A percentile compares a stretch with the other conserved stretches of the same genome.
phyloP scores from a whole-genome alignment of 2,797 vertebrate species.

The Hirundo rustica region DNA sequence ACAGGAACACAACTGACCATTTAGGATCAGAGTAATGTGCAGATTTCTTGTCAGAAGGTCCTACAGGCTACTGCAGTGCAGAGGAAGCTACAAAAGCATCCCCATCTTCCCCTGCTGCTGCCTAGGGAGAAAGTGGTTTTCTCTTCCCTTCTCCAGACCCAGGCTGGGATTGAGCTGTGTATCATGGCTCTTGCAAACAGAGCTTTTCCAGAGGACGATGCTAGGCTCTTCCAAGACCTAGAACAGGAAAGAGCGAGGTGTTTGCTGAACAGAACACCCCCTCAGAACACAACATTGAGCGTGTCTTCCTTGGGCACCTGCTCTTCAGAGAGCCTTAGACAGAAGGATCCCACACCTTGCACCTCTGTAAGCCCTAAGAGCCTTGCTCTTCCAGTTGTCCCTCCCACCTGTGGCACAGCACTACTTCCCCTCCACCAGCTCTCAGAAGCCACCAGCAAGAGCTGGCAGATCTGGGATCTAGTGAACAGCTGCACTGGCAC shows the following conservation, averaged over 20 bases:
- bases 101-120: neutral
- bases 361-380: neutral
- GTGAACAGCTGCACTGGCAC: neutral
- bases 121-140: neutral
- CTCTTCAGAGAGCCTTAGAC: neutral
- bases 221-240: neutral
- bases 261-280: neutral
- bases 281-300: neutral
- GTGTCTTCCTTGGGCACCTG: neutral
- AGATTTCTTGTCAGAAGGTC: neutral
- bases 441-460: neutral
- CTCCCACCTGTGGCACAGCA: neutral
- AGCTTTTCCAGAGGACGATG: neutral
- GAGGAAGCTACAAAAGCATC: neutral
- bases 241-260: fast-evolving
- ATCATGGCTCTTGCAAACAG: neutral
- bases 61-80: neutral
- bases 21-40: neutral
- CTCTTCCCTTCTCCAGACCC: neutral
- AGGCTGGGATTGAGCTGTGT: neutral
- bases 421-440: neutral
- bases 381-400: neutral
- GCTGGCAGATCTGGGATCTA: neutral
- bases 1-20: neutral
- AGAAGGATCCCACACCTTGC: neutral